Base-by-base conservation (phyloP, 2,888 invertebrate genomes). In the Sarcophaga rosellei region DNA sequence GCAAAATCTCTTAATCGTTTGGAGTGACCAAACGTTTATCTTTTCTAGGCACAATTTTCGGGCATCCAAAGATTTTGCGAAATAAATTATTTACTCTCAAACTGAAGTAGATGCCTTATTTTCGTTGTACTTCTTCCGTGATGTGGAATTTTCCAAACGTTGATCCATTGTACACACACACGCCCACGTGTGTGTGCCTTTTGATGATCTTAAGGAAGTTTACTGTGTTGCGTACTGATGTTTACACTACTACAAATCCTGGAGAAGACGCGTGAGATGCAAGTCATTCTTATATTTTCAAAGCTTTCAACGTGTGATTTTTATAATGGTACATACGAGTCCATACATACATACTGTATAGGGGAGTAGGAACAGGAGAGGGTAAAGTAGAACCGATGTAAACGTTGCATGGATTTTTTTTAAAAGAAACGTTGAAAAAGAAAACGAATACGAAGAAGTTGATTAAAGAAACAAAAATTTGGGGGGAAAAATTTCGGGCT, bases 221-320 rank as follows among this genome's bases (percentile, higher is more conserved):
- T 53, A 17, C 44, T 65, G 82, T 77, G 70, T 59, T 82, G 77
- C 82, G 82, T 82, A 82, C 82, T 82, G 82, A 82, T 82, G 82
- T 82, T 82, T 82, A 82, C 82, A 82, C 82, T 82, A 82, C 82
- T 77, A 82, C 82, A 82, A 82, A 82, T 82, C 82, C 82, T 82
- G 82, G 82, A 77, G 82, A 82, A 82, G 82, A 82, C 82, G 76
- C 77, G 21, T 77, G 82, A 82, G 66, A 66, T 82, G 21, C 25
- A 76, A 82, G 72, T 82, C 82, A 82, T 53, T 77, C 77, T 53
- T 77, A 73, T 66, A 82, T 82, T 82, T 82, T 82, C 82, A 82
- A 82, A 82, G 82, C 77, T 73, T 77, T 21, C 2, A 25, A 62
- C 69, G 12, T 53, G 17, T 53, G 17, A 3, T 35, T 35, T 35